phyloP scores from a whole-genome alignment of 2,888 invertebrate genomes.

The Anarsia innoxiella region DNA sequence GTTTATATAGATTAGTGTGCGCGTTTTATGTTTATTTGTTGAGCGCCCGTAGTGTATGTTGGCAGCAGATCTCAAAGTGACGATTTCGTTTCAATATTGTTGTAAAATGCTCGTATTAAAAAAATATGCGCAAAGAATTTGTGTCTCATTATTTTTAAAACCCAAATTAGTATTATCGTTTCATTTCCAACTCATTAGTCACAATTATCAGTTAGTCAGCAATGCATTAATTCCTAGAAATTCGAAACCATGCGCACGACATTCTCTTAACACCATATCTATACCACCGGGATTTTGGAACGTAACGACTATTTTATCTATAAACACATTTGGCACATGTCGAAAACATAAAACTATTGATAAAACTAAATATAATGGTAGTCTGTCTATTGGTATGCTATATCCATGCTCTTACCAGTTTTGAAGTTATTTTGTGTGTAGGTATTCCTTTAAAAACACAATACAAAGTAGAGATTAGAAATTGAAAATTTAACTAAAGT shows the following conservation, averaged over 20 bases:
- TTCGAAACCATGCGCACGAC: not conserved
- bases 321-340: slow-evolving; percentile 2
- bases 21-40: slow-evolving; percentile 74
- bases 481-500: too few relatives aligned
- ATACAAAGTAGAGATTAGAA: too few relatives aligned
- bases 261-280: not conserved
- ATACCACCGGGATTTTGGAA: slow-evolving; percentile 5
- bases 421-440: too few relatives aligned
- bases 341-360: too few relatives aligned
- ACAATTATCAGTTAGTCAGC: not conserved
- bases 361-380: too few relatives aligned
- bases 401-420: too few relatives aligned
- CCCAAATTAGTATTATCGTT: too few relatives aligned
- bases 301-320: slow-evolving; percentile 3
- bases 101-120: slow-evolving; percentile 76
- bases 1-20: slow-evolving; percentile 75
- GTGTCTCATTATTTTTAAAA: too few relatives aligned
- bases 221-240: not conserved
- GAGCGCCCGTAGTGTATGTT: slow-evolving; percentile 75
- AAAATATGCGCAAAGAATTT: slow-evolving; percentile 69
- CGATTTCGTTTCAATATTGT: slow-evolving; percentile 75
- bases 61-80: slow-evolving; percentile 75
- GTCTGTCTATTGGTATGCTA: too few relatives aligned
- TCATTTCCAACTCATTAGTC: not conserved
- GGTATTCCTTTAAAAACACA: too few relatives aligned